Evolutionary conservation across 2,113 vertebrate species (phyloP), one percentile per base, ranked within the genome.

Genomic region (Crotalus horridus): DNA sequence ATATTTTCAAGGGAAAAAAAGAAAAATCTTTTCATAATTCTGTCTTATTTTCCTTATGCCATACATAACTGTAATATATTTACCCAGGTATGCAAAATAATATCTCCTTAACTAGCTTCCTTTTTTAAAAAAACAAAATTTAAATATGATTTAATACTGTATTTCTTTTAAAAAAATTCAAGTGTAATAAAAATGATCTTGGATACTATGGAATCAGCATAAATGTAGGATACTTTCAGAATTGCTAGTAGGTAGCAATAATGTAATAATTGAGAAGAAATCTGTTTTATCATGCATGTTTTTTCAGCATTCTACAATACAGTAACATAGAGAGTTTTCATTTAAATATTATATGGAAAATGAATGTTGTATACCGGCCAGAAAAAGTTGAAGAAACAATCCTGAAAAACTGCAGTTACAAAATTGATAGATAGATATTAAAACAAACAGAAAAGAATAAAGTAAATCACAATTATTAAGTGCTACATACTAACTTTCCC

Each of bases 1-100:
- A 85, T 81, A 87, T 95, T 92, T 93, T 2, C 11, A 91, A 12
- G 11, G 3, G 59, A 91, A 92, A 95, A 93, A 92, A 95, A 93
- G 90, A 54, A 94, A 56, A 6, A 15, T n/a, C 1, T 93, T 29
- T 93, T 86, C 29, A 94, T 95, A 93, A 88, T 3, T 23, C 0
- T 59, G 5, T 6, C 15, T 88, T 89, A 24, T n/a, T 29, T 54
- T 85, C 58, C 29, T 24, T 89, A 15, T 64, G 93, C 74, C n/a
- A 21, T 81, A 21, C 17, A 33, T 43, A 81, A 21, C 21, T 43
- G 33, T 81, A 81, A 21, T 81, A 81, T 43, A 39, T 81, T 81
- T 81, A 43, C 17, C 17, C 7, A 43, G 33, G 33, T 81, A 81
- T 81, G 74, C 43, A 39, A 81, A 43, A 81, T 43, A 43, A 81